A percentile compares a stretch with the other conserved stretches of the same genome.
Evolutionary conservation across 1,140 invertebrate species (phyloP).

Genomic region (Diprion similis): DNA sequence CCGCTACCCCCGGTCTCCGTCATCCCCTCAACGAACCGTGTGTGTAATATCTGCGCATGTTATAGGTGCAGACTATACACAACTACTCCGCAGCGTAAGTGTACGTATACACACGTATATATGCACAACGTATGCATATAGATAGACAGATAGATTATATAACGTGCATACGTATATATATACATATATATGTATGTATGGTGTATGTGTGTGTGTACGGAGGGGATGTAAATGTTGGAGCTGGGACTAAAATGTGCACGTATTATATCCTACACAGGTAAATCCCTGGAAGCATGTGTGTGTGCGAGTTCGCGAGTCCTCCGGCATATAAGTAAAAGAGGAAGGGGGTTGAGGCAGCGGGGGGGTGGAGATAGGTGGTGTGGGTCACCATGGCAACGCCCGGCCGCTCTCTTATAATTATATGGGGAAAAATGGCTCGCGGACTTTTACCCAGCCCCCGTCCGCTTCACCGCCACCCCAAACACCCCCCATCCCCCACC

Average conservation of each 20-base stretch:
- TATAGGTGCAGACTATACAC: not conserved
- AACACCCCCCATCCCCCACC: constrained; percentile 33
- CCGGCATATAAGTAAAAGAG: constrained; percentile 51
- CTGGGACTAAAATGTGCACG: too few species aligned
- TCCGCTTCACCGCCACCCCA: constrained; percentile 27
- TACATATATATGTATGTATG: too few species aligned
- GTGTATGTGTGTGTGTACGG: too few species aligned
- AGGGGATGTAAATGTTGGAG: too few species aligned
- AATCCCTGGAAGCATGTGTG: constrained; percentile 19
- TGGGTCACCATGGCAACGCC: constrained; percentile 55
- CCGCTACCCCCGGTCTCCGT: constrained; percentile 19
- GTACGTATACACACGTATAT: constrained; percentile 28
- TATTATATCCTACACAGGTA: constrained; percentile 6
- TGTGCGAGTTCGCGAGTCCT: constrained; percentile 44
- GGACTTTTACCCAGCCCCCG: constrained; percentile 34
- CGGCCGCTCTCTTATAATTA: constrained; percentile 56
- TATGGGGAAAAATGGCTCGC: constrained; percentile 54
- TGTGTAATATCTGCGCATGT: too few species aligned
- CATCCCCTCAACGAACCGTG: constrained; percentile 13
- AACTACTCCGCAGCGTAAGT: constrained; percentile 17
- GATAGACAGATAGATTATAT: too few species aligned
- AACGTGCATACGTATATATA: not conserved
- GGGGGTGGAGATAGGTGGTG: constrained; percentile 32
- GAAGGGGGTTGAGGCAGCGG: constrained; percentile 19
- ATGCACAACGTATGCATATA: too few species aligned